phyloP scores from a whole-genome alignment of 2,113 vertebrate species.

The Chunga burmeisteri region DNA sequence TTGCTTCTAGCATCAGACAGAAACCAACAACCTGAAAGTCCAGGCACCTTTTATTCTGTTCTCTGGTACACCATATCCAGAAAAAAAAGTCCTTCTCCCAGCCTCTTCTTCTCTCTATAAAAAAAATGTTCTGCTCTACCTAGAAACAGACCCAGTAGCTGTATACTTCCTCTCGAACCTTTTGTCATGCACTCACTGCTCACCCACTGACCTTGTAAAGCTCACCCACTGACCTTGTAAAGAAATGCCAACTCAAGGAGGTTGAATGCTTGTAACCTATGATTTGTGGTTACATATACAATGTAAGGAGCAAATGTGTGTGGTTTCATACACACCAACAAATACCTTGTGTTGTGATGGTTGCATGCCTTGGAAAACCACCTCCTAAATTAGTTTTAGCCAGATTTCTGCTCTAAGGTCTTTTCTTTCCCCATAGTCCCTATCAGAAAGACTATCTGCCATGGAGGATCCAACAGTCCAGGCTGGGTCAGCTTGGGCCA shows the following conservation, averaged over 20 bases:
- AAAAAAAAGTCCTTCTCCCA: neutral
- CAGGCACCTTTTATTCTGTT: neutral
- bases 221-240: neutral
- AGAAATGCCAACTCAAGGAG: neutral
- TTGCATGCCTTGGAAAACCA: neutral
- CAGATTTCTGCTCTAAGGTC: neutral
- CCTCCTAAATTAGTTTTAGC: neutral
- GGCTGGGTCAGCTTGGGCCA: neutral
- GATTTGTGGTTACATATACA: neutral
- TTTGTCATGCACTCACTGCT: neutral
- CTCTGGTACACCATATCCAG: neutral
- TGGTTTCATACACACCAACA: neutral
- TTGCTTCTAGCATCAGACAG: neutral
- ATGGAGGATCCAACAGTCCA: neutral
- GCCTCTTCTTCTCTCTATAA: neutral
- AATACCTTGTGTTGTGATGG: neutral
- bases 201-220: neutral
- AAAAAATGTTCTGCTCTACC: neutral
- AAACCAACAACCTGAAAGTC: neutral
- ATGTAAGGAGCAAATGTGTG: neutral
- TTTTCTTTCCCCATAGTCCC: neutral
- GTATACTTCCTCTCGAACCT: neutral
- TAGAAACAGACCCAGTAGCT: neutral
- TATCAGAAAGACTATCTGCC: neutral
- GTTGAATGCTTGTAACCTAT: neutral